phyloP scores from a whole-genome alignment of 2,888 invertebrate genomes.

The Atrina japonica region DNA sequence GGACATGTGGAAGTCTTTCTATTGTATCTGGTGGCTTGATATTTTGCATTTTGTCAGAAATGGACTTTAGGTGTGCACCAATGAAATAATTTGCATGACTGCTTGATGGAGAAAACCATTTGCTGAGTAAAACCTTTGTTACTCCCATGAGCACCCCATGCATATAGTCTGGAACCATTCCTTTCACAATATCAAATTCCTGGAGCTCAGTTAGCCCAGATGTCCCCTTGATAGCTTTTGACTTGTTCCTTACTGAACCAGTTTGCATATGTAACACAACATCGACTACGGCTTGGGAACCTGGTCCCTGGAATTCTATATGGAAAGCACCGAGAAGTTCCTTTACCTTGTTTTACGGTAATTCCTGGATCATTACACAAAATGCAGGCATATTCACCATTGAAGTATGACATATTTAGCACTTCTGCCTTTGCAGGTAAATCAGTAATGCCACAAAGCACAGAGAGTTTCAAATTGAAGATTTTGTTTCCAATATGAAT shows the following conservation, averaged over 20 bases:
- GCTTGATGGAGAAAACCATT: too few relatives aligned
- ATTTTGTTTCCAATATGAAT: constrained; percentile 24
- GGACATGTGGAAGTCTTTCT: constrained; percentile 49
- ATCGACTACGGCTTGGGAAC: not conserved
- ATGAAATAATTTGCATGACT: too few relatives aligned
- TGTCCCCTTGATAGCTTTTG: constrained; percentile 41
- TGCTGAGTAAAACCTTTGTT: constrained; percentile 30
- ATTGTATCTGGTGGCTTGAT: constrained; percentile 48
- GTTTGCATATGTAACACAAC: too few relatives aligned
- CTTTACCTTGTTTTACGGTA: constrained; percentile 16
- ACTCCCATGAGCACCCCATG: constrained; percentile 41
- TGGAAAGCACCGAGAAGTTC: constrained; percentile 11
- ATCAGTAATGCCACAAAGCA: constrained; percentile 45
- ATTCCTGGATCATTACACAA: constrained; percentile 54
- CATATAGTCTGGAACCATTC: constrained; percentile 40
- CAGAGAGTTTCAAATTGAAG: constrained; percentile 30
- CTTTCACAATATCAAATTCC: too few relatives aligned
- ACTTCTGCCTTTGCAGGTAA: constrained; percentile 52
- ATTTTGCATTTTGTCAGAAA: constrained; percentile 34
- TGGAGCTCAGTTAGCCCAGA: too few relatives aligned
- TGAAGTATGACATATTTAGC: constrained; percentile 53
- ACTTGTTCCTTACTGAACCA: constrained; percentile 40
- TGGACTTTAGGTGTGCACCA: too few relatives aligned
- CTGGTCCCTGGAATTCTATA: not conserved
- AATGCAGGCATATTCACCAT: constrained; percentile 52